Conservation (phyloP, 2,797 vertebrate species). For the Picus viridis region DNA sequence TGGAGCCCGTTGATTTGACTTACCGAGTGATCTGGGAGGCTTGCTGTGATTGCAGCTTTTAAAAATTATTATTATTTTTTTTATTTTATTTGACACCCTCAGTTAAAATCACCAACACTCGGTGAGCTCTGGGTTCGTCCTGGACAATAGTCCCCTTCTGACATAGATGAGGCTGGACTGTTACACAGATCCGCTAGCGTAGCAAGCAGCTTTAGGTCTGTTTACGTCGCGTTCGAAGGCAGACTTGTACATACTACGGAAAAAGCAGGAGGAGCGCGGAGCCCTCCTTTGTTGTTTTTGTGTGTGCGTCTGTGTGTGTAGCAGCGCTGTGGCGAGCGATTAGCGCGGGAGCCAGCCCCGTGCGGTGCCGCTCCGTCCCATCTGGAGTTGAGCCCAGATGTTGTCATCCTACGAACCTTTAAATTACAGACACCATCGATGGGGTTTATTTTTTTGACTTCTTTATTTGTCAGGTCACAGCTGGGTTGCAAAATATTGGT, state of each 20-base stretch:
- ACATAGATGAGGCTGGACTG: background rate
- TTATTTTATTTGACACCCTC: background rate
- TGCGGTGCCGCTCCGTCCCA: background rate
- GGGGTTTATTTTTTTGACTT: conserved; percentile 59
- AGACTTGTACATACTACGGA: accelerated
- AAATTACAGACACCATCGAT: conserved; percentile 34
- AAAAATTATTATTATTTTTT: background rate
- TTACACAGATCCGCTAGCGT: background rate
- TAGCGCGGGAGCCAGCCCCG: background rate
- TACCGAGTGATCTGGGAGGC: background rate
- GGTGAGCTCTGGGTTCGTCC: background rate
- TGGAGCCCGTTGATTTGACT: background rate
- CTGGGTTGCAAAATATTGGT: conserved; percentile 63
- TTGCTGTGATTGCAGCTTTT: background rate
- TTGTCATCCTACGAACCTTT: conserved; percentile 39
- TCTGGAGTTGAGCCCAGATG: conserved; percentile 69
- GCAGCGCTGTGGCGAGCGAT: background rate
- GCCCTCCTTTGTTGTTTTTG: conserved; percentile 31
- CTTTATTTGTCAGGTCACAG: conserved; percentile 60
- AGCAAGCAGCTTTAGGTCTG: background rate
- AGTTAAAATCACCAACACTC: background rate
- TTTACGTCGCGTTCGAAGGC: background rate
- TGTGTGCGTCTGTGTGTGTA: background rate
- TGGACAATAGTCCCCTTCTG: background rate
- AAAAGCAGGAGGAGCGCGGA: background rate